phyloP scores from a whole-genome alignment of 2,113 vertebrate genomes.

The Zapornia atra region DNA sequence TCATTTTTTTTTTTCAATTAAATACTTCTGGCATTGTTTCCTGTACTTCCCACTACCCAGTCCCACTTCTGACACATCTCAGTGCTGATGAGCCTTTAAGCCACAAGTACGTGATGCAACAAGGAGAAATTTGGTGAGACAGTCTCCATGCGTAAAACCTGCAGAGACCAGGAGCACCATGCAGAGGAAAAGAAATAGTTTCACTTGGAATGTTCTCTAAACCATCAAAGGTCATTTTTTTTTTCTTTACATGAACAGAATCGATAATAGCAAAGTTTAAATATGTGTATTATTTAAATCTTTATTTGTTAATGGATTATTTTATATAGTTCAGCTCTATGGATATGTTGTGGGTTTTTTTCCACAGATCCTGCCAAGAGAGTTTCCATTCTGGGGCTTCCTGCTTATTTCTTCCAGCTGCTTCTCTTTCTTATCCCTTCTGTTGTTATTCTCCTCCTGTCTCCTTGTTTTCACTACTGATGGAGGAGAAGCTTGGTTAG shows the following conservation, averaged over 20 bases:
- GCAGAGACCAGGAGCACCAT: background rate
- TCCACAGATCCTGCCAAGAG: conserved; percentile 62
- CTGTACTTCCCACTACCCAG: background rate
- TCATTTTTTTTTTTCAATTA: background rate
- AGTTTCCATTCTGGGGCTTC: conserved; percentile 59
- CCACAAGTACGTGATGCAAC: background rate
- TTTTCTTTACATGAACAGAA: background rate
- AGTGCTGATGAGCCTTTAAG: background rate
- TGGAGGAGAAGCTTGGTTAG: conserved; percentile 2
- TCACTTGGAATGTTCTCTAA: background rate
- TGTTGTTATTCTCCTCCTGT: conserved; percentile 64
- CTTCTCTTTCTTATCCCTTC: conserved; percentile 63
- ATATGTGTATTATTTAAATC: background rate
- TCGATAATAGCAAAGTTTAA: background rate
- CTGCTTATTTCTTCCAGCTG: conserved; percentile 72
- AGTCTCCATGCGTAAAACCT: background rate
- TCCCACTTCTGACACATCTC: background rate
- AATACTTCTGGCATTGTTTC: background rate
- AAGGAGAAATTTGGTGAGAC: background rate
- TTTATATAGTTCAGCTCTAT: conserved; percentile 30
- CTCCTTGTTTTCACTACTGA: conserved; percentile 51
- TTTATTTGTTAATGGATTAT: conserved; percentile 18
- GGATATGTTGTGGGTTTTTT: conserved; percentile 32
- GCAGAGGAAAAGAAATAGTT: background rate
- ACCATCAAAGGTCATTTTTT: background rate